Base-by-base conservation (phyloP, 2,888 invertebrate genomes). In the Phorcus lineatus region DNA sequence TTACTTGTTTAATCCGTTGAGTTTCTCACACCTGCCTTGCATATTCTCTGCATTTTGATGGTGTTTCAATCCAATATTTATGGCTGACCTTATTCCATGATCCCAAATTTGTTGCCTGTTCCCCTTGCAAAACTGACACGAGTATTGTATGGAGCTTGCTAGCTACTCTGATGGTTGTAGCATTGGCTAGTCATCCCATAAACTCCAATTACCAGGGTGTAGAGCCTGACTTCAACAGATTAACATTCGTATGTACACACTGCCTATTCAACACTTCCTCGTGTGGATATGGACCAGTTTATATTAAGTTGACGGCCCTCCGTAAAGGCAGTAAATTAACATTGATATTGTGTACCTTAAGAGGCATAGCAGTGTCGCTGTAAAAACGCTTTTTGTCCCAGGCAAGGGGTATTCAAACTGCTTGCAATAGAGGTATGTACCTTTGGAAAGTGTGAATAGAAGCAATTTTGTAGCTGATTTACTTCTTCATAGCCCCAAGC, bases 401-500 rank as follows among this genome's bases (percentile, higher is more conserved):
- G 54, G n/a, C 28, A 13, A 54, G 55, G 40, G 40, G 54, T 55
- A 76, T 76, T 76, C 28, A 76, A 31, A 55, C 76, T 54, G 54
- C 76, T 55, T 76, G 55, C 54, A 54, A 36, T 76, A 55, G 55
- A n/a, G 53, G 54, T 76, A 76, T 55, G 54, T 76, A 55, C 31
- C 54, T 36, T 16, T 54, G 76, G 55, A 36, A 76, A 36, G 54
- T 76, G 17, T 76, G 54, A 76, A 76, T 54, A 55, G 76, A 76
- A 55, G 54, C 76, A 76, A 55, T 76, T 76, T 76, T 55, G 55
- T 76, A 76, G 54, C 53, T 55, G 76, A 76, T 76, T 76, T 76
- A 76, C 54, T 31, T 55, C 28, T 36, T 22, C 76, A 16, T 54
- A 28, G 22, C 76, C 76, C 28, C 53, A 54, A 76, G 76, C 76